Evolutionary conservation across 1,140 invertebrate species (phyloP), one percentile per base, ranked within the genome.

Genomic region (Drosophila serrata): DNA sequence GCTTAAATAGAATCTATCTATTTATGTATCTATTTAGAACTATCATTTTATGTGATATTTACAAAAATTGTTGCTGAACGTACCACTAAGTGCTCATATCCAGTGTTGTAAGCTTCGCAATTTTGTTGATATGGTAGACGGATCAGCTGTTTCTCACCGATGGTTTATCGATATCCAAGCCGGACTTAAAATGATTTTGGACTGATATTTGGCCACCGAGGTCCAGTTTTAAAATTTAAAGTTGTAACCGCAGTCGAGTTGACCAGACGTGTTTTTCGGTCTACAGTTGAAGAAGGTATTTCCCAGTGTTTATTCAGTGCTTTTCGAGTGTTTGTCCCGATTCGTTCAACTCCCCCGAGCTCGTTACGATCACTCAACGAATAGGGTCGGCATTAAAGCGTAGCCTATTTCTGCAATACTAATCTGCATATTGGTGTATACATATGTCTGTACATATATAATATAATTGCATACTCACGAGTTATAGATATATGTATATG

Each of bases 221-320:
- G 29, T 35, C 49, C 29, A 69, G 61, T 69, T 51, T 51, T 12
- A 24, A 46, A 24, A 3, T 24, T 46, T 15, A 65, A 53, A 43
- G 33, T 67, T 53, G 22, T 19, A 67, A 11, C 37, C 46, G 65
- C 45, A 43, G 37, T n/a, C 24, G 35, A 35, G 31, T 35, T 9
- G 31, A 13, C 31, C 45, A 35, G 45, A 51, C 65, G 35, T 68
- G 37, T 33, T 39, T 51, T 53, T 43, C 45, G 60, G 45, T 68
- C 65, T 43, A 17, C 37, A 69, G 31, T 65, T 43, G 13, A 69
- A 48, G 13, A 63, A 69, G 65, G 65, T 69, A 69, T 69, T 62
- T 63, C 45, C 64, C 59, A 64, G 13, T 15, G 53, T 42, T 33
- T 31, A 29, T 31, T 56, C 8, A 40, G 64, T 68, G 61, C 12